Base-by-base conservation (phyloP, 1,140 invertebrate species). In the Zelostemma sp. region DNA sequence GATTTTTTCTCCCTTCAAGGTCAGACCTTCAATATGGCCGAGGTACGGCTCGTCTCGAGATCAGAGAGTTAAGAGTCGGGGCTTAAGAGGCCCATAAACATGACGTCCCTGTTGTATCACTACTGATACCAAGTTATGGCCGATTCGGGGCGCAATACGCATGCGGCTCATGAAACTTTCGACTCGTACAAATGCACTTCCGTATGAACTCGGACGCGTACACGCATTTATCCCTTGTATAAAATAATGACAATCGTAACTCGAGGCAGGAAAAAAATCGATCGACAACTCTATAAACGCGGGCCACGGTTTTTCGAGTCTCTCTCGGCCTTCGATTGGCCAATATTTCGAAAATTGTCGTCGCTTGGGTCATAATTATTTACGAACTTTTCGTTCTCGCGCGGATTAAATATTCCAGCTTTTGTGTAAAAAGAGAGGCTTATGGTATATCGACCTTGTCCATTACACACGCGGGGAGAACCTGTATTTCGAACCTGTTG, bases 1-100 rank as follows among this genome's bases (percentile, higher is more conserved):
- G 72, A 75, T 79, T 80, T 83, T 83, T 82, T 81, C 77, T 82
- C 80, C 80, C 77, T 81, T 80, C 81, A 83, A 83, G 81, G 81
- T 82, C 81, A 80, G 73, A 75, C 78, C 80, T 79, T 78, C 79
- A 76, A 77, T 82, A 82, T 83, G 81, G 81, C 79, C 69, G 74
- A 78, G 75, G 76, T 75, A 76, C 77, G 59, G 69, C 70, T 75
- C 69, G 74, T 65, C 68, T 71, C 51, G 53, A 70, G 60, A 68
- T 62, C 67, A 15, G 55, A 55, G 77, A 69, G 58, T 70, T 70
- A 71, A 68, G 59, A 76, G 60, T 43, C 48, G 63, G 69, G 68
- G 28, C 53, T 75, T 74, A 76, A 76, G 73, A 75, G 78, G 69
- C 74, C 74, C 72, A 72, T 79, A 78, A 80, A 79, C 73, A 75